These are phyloP conservation scores for Diplosoma virens DNA, from an alignment of 23 tunicate species.

Conservation along the genomic window DNA sequence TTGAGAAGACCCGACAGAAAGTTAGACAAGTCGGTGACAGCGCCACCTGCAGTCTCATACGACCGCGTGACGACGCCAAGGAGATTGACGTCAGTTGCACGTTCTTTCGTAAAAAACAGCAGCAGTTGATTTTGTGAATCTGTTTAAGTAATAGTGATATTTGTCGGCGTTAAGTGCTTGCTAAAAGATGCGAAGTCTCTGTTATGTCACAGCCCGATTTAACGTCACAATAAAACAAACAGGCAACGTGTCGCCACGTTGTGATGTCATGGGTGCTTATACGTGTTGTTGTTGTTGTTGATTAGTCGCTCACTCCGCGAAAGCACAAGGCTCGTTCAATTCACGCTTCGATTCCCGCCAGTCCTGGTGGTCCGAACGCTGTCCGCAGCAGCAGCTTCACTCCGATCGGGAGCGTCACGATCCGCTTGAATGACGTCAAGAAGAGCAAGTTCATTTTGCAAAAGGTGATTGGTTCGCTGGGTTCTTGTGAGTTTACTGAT, in stretches of 20 bases:
- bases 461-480: constrained; percentile 40
- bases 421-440: constrained; percentile 50
- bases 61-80: not conserved
- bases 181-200: no score
- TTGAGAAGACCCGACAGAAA: not conserved
- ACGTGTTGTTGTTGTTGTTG: no score
- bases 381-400: constrained; percentile 85
- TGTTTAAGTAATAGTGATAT: no score
- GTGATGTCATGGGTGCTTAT: no score
- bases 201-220: no score
- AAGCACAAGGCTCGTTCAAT: constrained; percentile 32
- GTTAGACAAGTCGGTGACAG: not conserved
- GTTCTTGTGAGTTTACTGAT: not conserved
- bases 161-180: no score
- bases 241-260: no score
- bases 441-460: constrained; percentile 58
- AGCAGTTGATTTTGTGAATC: no score
- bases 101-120: no score
- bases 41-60: not conserved
- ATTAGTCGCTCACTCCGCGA: constrained; percentile 87
- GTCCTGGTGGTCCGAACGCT: constrained; percentile 97
- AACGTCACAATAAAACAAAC: no score
- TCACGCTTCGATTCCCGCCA: constrained; percentile 43
- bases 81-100: no score
- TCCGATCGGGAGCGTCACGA: constrained; percentile 65